These are phyloP conservation scores for Cataglyphis albicans DNA, from an alignment of 2,888 invertebrate species.

Conservation along the genomic window DNA sequence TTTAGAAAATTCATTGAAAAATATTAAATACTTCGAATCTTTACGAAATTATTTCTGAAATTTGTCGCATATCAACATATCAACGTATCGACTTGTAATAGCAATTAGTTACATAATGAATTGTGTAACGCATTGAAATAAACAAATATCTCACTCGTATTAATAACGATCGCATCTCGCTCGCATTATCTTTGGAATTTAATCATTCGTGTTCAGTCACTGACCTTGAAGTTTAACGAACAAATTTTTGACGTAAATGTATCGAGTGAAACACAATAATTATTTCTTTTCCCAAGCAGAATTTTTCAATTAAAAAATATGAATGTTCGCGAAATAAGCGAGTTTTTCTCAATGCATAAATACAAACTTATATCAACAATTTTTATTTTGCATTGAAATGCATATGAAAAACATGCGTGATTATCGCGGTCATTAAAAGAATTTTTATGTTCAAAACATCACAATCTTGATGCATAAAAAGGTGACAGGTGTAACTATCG, in stretches of 20 bases:
- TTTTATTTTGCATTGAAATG: not conserved
- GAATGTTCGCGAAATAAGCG: not conserved
- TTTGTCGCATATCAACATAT: not conserved
- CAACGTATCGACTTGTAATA: not conserved
- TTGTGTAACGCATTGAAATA: not conserved
- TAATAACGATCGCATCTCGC: not conserved
- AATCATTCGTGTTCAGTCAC: constrained; percentile 9
- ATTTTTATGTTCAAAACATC: constrained; percentile 2
- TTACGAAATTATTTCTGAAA: not conserved
- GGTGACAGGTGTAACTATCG: constrained; percentile 40
- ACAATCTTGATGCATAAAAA: not conserved
- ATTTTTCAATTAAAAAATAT: not conserved
- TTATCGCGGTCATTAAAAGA: not conserved
- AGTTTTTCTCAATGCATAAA: not conserved
- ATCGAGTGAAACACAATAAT: not conserved
- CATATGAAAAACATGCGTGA: not conserved
- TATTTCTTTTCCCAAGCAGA: not conserved
- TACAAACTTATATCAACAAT: not conserved
- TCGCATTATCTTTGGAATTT: constrained; percentile 1
- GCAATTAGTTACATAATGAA: constrained; percentile 11
- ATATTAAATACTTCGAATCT: not conserved
- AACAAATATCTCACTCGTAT: not conserved
- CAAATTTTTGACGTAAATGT: not conserved
- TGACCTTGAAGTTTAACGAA: constrained; percentile 5
- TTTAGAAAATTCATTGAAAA: not conserved